Evolutionary conservation across 1,140 invertebrate genomes (phyloP), one percentile per base, ranked within the genome.

Genomic region (Oncopodura yosiiana): DNA sequence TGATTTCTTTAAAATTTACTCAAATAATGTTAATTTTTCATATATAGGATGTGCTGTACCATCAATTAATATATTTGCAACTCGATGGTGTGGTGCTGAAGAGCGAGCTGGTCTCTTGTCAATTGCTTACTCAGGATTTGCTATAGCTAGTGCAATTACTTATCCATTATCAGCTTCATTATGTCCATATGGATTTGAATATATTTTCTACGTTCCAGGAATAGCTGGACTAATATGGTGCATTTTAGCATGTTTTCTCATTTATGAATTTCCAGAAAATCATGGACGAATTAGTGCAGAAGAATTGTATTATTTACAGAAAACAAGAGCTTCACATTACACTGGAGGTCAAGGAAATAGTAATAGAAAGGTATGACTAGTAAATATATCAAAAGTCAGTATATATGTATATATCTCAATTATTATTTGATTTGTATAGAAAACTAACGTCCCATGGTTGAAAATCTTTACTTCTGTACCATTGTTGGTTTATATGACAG

Each of bases 31-130:
- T 12, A 6, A 26, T 38, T 46, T 49, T 63, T 21, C 55, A 78
- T n/a, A n/a, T n/a, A n/a, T n/a, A 73, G 77, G 76, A 30, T 70
- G 75, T 1, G 73, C 73, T n/a, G 73, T 77, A 60, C 77, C 77
- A 14, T 67, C 73, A 14, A 74, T 78, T 44, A 75, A 77, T 62
- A 69, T 73, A 4, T 67, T n/a, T n/a, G n/a, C n/a, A n/a, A n/a
- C n/a, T n/a, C n/a, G n/a, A n/a, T 78, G 77, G 77, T 53, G 43
- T 2, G 50, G 30, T 3, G 23, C 38, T 0, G 16, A 16, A 1
- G 60, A 61, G 32, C 19, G 60, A 41, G 45, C 30, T 3, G 57
- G 57, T 38, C 21, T 61, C 11, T 24, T 71, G 32, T 65, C 68
- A 32, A 58, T 74, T 23, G 71, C 67, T 24, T 74, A 69, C 62